These are phyloP conservation scores for Hemitrygon akajei DNA, from an alignment of 2,797 vertebrate species.

Conservation along the genomic window DNA sequence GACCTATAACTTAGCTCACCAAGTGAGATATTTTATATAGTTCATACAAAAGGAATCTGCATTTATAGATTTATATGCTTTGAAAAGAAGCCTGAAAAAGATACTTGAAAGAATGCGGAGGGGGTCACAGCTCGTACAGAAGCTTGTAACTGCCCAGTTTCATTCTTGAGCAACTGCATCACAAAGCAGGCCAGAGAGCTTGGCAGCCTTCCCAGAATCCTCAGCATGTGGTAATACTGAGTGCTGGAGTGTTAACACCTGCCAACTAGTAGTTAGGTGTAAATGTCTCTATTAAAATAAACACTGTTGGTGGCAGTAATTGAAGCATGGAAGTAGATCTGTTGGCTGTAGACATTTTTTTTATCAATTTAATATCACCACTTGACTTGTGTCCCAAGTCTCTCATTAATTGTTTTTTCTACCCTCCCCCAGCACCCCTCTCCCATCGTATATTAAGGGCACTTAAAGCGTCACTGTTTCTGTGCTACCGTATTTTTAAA, in stretches of 20 bases:
- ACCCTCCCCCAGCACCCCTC: not conserved
- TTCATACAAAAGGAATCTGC: conserved; percentile 23
- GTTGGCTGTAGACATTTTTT: conserved; percentile 50
- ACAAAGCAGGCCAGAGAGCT: conserved; percentile 75
- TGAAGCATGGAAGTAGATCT: conserved; percentile 73
- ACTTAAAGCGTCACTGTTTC: not conserved
- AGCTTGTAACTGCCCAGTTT: conserved; percentile 51
- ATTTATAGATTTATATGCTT: not conserved
- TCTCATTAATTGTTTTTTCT: not conserved
- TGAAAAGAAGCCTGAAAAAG: conserved; percentile 43
- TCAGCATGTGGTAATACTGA: conserved; percentile 87
- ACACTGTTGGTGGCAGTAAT: conserved; percentile 69
- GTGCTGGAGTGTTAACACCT: conserved; percentile 86
- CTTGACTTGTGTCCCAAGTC: conserved; percentile 20
- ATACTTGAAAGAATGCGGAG: conserved; percentile 59
- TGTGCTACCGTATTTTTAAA: not conserved
- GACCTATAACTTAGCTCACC: not conserved
- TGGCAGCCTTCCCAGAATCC: conserved; percentile 95
- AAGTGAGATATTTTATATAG: not conserved
- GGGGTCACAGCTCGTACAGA: conserved; percentile 59
- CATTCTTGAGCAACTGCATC: conserved; percentile 48
- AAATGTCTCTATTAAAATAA: conserved; percentile 96
- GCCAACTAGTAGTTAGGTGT: conserved; percentile 96
- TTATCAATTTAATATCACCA: conserved; percentile 1
- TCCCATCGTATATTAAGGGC: not conserved